Evolutionary conservation across 2,113 vertebrate species (phyloP), one percentile per base, ranked within the genome.

Genomic region (Amblyornis subalaris): DNA sequence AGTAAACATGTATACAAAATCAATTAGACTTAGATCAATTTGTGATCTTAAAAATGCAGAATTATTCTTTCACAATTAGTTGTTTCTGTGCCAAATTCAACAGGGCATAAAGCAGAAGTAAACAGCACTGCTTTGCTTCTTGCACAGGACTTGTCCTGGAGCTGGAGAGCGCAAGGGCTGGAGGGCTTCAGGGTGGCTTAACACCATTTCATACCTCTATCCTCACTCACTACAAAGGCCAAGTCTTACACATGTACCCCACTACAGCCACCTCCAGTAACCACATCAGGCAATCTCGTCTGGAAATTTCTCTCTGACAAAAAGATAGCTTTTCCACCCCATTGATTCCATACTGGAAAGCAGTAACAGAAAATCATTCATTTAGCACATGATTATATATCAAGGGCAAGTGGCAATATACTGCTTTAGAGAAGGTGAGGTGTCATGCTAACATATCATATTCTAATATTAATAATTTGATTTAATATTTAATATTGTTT

Each of bases 401-500:
- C 60, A 58, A 90, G 57, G 69, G 35, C 33, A 60, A 86, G 77
- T 42, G 60, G 45, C 70, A 80, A 74, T 67, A 73, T 1, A 3
- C 61, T 94, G 16, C 50, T 82, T 86, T 93, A 66, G n/a, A 83
- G 71, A 75, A 86, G 90, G 73, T 74, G 78, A 88, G 80, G 86
- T 89, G 92, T 71, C 80, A 60, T 25, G 45, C 53, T 85, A 90
- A 74, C 21, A 66, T 76, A 82, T 44, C 44, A 54, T 85, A 70
- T 73, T 58, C 55, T 76, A 83, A 87, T 71, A 67, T 29, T 76
- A 51, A 73, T 83, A 62, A 74, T 80, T 79, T 55, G 33, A 54
- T 92, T 91, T 85, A 80, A 93, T 93, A 94, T 89, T 96, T 94
- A 91, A 88, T 88, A 88, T 83, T 47, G 33, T 25, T 67, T 88